Evolutionary conservation across 2,888 invertebrate species (phyloP).

Genomic region (Pollenia labialis): DNA sequence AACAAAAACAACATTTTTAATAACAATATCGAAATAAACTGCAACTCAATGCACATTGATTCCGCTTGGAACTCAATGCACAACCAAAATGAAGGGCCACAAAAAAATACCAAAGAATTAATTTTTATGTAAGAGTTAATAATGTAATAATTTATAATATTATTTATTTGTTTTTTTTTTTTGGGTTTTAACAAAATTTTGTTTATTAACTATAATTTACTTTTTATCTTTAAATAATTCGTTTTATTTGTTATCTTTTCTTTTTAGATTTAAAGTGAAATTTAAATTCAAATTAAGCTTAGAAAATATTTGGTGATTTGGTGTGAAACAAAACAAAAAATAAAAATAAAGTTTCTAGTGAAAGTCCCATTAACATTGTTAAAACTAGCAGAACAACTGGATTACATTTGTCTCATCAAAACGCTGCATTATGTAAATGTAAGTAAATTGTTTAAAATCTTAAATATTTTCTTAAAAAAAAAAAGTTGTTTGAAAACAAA

Average conservation of each 20-base stretch:
- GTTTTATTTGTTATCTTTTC: neutral
- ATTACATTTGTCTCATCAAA: neutral
- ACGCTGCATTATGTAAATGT: conserved; percentile 63
- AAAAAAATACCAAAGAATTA: conserved; percentile 39
- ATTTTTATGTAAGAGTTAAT: conserved; percentile 52
- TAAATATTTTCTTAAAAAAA: neutral
- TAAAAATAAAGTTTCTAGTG: neutral
- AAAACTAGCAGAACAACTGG: neutral
- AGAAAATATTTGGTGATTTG: conserved; percentile 1
- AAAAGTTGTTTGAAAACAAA: too few species aligned
- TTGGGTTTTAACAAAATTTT: neutral
- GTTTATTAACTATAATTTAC: neutral
- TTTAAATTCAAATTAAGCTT: neutral
- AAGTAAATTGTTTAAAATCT: conserved; percentile 29
- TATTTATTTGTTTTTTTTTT: neutral
- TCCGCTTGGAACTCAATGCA: neutral
- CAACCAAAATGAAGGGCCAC: conserved; percentile 7
- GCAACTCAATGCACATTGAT: conserved; percentile 19
- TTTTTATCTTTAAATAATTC: neutral
- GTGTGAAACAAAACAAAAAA: neutral
- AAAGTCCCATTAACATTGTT: neutral
- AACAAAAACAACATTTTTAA: neutral
- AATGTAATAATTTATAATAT: conserved; percentile 31
- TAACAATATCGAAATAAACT: conserved; percentile 22
- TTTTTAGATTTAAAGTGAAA: conserved; percentile 41